Evolutionary conservation across 2,113 vertebrate genomes (phyloP).

Genomic region (Fulica atra): DNA sequence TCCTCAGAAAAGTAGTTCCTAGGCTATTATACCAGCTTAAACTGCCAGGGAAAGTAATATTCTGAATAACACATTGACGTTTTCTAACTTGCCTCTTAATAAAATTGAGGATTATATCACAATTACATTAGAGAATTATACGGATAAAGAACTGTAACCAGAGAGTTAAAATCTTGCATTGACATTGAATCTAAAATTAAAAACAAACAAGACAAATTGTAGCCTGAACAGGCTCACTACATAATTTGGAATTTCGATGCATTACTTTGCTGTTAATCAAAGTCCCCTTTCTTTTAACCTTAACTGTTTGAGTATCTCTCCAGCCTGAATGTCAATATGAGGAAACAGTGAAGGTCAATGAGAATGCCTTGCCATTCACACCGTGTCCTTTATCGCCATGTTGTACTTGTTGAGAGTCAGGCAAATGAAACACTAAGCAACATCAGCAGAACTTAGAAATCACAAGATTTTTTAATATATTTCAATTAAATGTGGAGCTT

Average conservation of each 20-base stretch:
- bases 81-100: neutral
- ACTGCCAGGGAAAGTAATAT: neutral
- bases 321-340: constrained; percentile 53
- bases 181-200: constrained; percentile 58
- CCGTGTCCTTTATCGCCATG: neutral
- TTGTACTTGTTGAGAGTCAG: neutral
- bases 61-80: neutral
- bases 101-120: constrained; percentile 20
- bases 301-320: constrained; percentile 42
- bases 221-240: constrained; percentile 15
- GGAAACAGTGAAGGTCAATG: constrained; percentile 48
- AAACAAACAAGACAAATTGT: constrained; percentile 47
- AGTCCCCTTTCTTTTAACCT: constrained; percentile 62
- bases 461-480: neutral
- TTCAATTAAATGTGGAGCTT: neutral
- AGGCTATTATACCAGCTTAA: neutral
- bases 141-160: constrained; percentile 12
- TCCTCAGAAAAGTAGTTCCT: neutral
- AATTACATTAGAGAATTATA: constrained; percentile 17
- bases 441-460: neutral
- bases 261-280: constrained; percentile 63
- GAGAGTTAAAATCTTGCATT: constrained; percentile 48
- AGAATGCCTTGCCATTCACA: neutral
- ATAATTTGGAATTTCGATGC: constrained; percentile 59
- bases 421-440: neutral